phyloP scores from a whole-genome alignment of 2,113 vertebrate genomes.

The Erythrocercus mccallii region DNA sequence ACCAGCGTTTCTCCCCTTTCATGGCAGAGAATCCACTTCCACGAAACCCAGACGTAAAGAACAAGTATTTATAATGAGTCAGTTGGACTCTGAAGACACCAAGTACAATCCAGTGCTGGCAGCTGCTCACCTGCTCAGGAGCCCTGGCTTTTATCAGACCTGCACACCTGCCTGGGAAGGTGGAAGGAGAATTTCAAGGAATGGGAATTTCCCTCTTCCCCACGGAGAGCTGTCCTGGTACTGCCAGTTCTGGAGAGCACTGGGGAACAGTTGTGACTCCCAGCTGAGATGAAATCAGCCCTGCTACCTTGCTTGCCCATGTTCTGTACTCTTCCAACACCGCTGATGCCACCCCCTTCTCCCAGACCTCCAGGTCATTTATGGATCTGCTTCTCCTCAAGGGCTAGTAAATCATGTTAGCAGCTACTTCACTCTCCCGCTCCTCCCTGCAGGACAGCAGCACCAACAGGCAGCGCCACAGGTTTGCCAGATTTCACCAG shows the following conservation, averaged over 20 bases:
- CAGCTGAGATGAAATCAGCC: neutral
- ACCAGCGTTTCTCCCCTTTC: neutral
- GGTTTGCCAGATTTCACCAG: neutral
- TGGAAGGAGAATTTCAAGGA: neutral
- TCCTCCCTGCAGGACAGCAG: neutral
- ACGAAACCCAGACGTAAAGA: neutral
- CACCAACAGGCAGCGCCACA: fast-evolving
- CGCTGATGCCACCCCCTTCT: neutral
- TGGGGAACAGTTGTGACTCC: neutral
- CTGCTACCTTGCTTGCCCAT: neutral
- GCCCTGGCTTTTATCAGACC: neutral
- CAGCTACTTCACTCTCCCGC: fast-evolving
- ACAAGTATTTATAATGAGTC: neutral
- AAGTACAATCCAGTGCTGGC: neutral
- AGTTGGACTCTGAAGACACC: neutral
- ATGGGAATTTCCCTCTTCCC: neutral
- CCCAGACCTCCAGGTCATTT: fast-evolving
- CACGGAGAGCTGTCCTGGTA: neutral
- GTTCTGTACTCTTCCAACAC: fast-evolving
- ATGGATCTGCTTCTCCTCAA: neutral
- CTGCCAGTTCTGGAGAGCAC: neutral
- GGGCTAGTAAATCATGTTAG: fast-evolving
- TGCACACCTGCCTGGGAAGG: neutral
- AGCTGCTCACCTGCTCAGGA: neutral
- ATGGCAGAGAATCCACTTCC: neutral